These are phyloP conservation scores for Catharus minimus DNA, from an alignment of 2,113 vertebrate species.

Conservation along the genomic window DNA sequence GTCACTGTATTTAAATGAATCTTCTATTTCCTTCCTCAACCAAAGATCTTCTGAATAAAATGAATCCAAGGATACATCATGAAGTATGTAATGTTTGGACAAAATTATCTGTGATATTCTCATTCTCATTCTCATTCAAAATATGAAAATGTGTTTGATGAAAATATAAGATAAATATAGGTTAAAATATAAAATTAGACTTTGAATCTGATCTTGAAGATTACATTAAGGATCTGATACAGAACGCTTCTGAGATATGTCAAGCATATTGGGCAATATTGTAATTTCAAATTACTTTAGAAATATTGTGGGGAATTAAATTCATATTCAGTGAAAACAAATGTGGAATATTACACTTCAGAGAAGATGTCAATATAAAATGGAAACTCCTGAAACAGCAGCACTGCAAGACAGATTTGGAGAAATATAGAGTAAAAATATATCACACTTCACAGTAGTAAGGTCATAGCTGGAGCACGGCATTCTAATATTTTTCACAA, in stretches of 20 bases:
- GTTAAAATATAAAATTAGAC: not conserved
- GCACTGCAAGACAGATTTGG: accelerated
- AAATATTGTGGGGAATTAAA: not conserved
- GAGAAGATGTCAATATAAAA: not conserved
- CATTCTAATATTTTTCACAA: not conserved
- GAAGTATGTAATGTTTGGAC: not conserved
- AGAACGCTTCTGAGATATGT: not conserved
- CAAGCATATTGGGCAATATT: not conserved
- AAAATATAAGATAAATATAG: not conserved
- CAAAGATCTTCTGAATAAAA: not conserved
- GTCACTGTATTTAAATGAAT: not conserved
- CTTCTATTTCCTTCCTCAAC: not conserved
- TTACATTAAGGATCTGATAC: not conserved
- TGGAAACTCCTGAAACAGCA: not conserved
- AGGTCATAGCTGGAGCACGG: not conserved
- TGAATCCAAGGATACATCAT: not conserved
- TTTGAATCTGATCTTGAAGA: not conserved
- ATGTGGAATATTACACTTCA: not conserved
- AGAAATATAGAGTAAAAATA: not conserved
- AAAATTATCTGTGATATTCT: not conserved
- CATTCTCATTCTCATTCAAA: not conserved
- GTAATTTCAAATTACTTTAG: not conserved
- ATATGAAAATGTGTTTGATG: not conserved
- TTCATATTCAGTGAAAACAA: not conserved
- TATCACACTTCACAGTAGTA: not conserved